These are phyloP conservation scores for Neosilurus mollespiculum DNA, from an alignment of 2,797 vertebrate genomes.

Conservation along the genomic window DNA sequence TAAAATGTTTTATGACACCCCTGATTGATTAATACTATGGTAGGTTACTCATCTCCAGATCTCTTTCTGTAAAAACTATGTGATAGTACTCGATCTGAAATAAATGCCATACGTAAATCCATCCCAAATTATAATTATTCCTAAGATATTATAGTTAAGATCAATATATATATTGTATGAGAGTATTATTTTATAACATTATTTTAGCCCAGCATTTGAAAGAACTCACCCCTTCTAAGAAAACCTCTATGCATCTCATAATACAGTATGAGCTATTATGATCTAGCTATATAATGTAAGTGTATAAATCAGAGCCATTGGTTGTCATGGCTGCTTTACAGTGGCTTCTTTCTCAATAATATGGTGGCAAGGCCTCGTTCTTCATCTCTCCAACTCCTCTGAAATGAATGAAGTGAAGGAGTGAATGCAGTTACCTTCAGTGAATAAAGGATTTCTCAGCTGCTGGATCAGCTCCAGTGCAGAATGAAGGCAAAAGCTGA, in stretches of 20 bases:
- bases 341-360: constrained; percentile 32
- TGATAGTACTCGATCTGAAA: neutral
- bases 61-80: neutral
- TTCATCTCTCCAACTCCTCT: constrained; percentile 25
- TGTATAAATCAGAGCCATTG: constrained; percentile 29
- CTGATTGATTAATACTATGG: neutral
- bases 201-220: neutral
- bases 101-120: neutral
- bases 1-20: neutral
- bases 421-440: constrained; percentile 71
- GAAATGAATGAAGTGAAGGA: constrained; percentile 75
- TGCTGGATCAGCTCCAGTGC: constrained; percentile 68
- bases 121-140: neutral
- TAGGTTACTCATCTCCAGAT: neutral
- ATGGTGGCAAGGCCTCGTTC: constrained; percentile 23
- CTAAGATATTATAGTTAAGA: neutral
- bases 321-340: constrained; percentile 40
- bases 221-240: neutral
- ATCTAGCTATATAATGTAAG: constrained; percentile 17
- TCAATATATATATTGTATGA: neutral
- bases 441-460: constrained; percentile 76
- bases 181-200: neutral
- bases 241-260: neutral
- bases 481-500: constrained; percentile 71
- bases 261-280: constrained; percentile 23